Evolutionary conservation across 2,888 invertebrate genomes (phyloP), one percentile per base, ranked within the genome.

Genomic region (Autographa gamma): DNA sequence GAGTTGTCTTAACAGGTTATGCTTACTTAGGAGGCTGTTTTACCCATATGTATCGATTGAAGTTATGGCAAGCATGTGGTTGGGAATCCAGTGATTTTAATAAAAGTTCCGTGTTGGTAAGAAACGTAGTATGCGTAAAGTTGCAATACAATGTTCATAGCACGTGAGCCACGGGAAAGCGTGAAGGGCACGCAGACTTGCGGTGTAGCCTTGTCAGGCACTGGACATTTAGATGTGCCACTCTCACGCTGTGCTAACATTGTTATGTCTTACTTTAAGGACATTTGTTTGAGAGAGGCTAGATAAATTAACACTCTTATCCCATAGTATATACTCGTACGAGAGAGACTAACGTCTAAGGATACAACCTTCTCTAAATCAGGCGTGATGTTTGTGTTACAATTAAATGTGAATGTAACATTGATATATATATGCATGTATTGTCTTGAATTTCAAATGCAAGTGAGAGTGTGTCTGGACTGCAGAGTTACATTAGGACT

Each of bases 151-250:
- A 59, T 34, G 52, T 66, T 63, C 31, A 60, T 66, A 60, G 67
- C 62, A 63, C 60, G 73, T 79, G 79, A 80, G 80, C 74, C 76
- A 85, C 83, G 88, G 85, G 93, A 93, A 93, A 93, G 92, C 90
- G 93, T 92, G 93, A 93, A 93, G 91, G 93, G 91, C 91, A 88
- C 68, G 41, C 67, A 31, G 56, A 61, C 66, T 69, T 38, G 68
- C 81, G 80, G 70, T 32, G 52, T 77, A 80, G 76, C 87, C 88
- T 87, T 86, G 85, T 68, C 66, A 63, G 41, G 66, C 70, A 38
- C 70, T 60, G 71, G 70, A 62, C 73, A 63, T 72, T 73, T 74
- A 69, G 70, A 80, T 80, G 73, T 80, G 71, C 69, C 64, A 72
- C 58, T 67, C 65, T 80, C 52, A 75, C 66, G 63, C 59, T 60